Conservation (phyloP, 37 sponge, comb jelly and placozoan species). For the Cladorhizidae sp. region DNA sequence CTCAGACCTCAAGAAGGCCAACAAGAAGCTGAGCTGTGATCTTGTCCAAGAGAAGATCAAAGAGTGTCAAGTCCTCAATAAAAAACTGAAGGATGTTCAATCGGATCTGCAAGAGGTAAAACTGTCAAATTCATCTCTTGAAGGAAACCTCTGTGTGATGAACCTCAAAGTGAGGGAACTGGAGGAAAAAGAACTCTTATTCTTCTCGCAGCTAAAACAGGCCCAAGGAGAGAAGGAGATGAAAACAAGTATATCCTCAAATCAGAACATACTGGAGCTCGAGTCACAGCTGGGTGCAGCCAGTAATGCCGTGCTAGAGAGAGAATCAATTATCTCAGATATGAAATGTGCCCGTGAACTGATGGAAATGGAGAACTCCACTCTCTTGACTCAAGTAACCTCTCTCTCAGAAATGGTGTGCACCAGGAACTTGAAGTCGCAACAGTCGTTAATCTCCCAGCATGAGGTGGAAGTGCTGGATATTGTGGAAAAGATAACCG, state of each 20-base stretch:
- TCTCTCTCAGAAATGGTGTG: constrained; percentile 55
- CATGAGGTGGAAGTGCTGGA: constrained; percentile 37
- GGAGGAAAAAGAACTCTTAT: constrained; percentile 45
- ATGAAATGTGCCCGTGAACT: constrained; percentile 19
- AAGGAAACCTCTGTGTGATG: constrained; percentile 18
- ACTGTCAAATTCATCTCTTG: constrained; percentile 8
- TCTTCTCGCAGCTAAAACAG: constrained; percentile 25
- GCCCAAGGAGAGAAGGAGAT: neutral
- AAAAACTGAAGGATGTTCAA: constrained; percentile 16
- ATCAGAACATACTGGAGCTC: constrained; percentile 31
- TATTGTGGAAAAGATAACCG: constrained; percentile 34
- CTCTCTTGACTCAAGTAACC: constrained; percentile 47
- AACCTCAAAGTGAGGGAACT: constrained; percentile 24
- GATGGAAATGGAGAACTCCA: constrained; percentile 39
- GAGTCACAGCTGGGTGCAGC: constrained; percentile 6
- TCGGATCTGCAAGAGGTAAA: constrained; percentile 8
- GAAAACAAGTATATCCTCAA: neutral
- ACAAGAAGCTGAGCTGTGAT: constrained; percentile 13
- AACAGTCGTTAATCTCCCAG: constrained; percentile 13
- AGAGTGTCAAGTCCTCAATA: neutral
- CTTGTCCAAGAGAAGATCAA: constrained; percentile 10
- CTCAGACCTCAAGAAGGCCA: constrained; percentile 24
- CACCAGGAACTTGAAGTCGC: constrained; percentile 39
- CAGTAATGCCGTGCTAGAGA: constrained; percentile 27
- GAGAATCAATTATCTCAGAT: constrained; percentile 17